Conservation (phyloP, 2,113 vertebrate genomes). For the Dinomys branickii region DNA sequence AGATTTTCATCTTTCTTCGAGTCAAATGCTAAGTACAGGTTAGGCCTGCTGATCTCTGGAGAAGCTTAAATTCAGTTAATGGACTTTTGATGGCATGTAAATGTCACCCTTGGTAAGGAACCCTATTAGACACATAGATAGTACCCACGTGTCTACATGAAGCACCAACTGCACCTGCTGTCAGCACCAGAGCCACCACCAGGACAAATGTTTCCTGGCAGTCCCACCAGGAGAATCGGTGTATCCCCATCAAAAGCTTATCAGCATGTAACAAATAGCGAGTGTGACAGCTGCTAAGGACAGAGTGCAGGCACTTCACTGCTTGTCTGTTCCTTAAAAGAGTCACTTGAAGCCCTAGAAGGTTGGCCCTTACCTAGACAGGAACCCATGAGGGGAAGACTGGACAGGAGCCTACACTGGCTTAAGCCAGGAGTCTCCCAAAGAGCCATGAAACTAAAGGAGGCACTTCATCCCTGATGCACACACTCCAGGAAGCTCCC, state of each 20-base stretch:
- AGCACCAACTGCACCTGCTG: not conserved
- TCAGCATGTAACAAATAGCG: not conserved
- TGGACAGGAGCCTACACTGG: not conserved
- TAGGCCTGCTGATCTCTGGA: conserved; percentile 31
- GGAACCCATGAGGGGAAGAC: not conserved
- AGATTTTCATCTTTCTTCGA: not conserved
- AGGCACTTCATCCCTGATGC: not conserved
- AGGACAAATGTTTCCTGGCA: not conserved
- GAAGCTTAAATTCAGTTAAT: conserved; percentile 61
- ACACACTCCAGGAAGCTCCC: not conserved
- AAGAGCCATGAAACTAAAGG: not conserved
- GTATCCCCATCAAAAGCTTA: not conserved
- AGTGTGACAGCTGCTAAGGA: not conserved
- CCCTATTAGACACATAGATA: conserved; percentile 16
- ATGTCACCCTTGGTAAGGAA: not conserved
- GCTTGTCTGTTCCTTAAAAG: not conserved
- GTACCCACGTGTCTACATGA: accelerated
- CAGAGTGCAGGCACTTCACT: not conserved
- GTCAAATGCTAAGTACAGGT: conserved; percentile 34
- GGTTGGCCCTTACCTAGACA: not conserved
- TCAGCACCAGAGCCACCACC: not conserved
- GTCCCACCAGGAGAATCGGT: not conserved
- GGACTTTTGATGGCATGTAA: conserved; percentile 66
- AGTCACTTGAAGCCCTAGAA: not conserved
- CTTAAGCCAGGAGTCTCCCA: not conserved